Conservation (phyloP, 2,797 vertebrate species). For the Florisuga fusca region DNA sequence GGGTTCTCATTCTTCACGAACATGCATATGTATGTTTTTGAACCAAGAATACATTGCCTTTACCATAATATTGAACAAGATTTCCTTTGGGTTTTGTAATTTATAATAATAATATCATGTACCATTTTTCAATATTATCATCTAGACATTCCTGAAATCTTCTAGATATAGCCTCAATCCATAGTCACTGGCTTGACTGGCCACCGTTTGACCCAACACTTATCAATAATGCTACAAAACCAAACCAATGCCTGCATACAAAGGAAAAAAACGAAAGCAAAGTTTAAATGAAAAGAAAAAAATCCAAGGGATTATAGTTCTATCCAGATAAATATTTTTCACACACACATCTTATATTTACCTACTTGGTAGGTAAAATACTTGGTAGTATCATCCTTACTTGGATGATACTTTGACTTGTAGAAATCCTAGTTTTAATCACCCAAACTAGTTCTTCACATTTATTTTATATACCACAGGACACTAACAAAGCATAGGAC, state of each 20-base stretch:
- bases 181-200: neutral
- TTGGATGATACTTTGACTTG: neutral
- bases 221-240: neutral
- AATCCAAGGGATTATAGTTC: neutral
- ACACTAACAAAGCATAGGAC: neutral
- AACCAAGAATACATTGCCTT: too few relatives aligned
- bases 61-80: too few relatives aligned
- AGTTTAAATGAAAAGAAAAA: neutral
- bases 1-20: too few relatives aligned
- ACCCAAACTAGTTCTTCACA: neutral
- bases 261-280: neutral
- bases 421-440: neutral
- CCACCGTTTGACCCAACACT: neutral
- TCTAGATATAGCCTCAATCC: neutral
- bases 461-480: neutral
- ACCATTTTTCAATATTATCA: neutral
- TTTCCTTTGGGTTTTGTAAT: neutral
- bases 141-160: neutral
- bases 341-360: neutral
- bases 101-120: neutral
- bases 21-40: too few relatives aligned
- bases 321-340: neutral
- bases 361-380: too few relatives aligned
- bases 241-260: neutral
- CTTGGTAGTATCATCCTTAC: too few relatives aligned